Conservation (phyloP, 2,113 vertebrate genomes). For the Candoia aspera region DNA sequence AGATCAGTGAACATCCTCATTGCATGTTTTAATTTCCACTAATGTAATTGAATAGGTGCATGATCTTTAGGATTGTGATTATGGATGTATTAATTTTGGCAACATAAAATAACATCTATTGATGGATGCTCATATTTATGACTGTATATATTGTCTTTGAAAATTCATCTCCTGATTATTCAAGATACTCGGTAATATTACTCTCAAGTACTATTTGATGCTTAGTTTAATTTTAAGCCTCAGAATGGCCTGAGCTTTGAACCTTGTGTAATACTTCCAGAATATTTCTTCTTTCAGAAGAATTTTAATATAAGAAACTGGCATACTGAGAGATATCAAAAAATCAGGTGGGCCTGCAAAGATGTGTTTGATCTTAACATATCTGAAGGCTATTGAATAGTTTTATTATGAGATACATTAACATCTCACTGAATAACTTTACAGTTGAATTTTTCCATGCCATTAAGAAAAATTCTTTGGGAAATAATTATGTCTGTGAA, state of each 20-base stretch:
- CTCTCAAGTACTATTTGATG: constrained; percentile 33
- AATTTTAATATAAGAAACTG: constrained; percentile 56
- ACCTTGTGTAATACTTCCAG: constrained; percentile 50
- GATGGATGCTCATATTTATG: neutral
- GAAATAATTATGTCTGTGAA: neutral
- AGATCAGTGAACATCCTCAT: neutral
- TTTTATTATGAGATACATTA: constrained; percentile 34
- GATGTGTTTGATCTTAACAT: constrained; percentile 48
- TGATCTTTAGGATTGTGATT: neutral
- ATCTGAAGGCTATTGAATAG: constrained; percentile 52
- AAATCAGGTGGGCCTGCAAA: constrained; percentile 51
- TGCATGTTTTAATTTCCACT: neutral
- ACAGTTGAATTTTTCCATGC: constrained; percentile 4
- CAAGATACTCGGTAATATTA: constrained; percentile 6
- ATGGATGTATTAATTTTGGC: neutral
- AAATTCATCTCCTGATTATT: neutral
- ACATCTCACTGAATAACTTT: constrained; percentile 44
- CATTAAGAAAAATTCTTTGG: neutral
- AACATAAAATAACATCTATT: constrained; percentile 1
- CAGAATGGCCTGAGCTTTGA: constrained; percentile 49
- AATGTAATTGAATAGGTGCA: neutral
- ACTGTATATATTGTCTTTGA: neutral
- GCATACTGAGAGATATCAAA: constrained; percentile 33
- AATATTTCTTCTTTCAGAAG: constrained; percentile 47
- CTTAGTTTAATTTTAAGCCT: constrained; percentile 42